Evolutionary conservation across 2,113 vertebrate genomes (phyloP).

Genomic region (Pterocles burchelli): DNA sequence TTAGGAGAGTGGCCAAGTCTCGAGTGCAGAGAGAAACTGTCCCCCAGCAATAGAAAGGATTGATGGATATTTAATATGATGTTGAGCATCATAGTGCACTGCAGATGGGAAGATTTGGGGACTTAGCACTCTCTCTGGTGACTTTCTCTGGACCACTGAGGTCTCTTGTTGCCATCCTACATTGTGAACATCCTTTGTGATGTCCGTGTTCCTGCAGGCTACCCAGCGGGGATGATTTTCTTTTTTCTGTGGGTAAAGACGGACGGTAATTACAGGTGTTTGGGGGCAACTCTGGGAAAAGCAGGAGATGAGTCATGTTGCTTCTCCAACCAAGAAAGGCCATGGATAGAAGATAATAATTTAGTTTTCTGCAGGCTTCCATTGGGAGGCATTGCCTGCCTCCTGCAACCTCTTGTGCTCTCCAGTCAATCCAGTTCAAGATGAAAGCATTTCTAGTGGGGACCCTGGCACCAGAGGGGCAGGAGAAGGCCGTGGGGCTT

Average conservation of each 20-base stretch:
- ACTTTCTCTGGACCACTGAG: neutral
- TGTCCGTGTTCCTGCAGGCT: neutral
- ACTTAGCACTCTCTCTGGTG: neutral
- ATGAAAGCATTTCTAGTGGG: neutral
- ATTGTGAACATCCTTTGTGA: accelerated
- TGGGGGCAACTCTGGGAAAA: neutral
- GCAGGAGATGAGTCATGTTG: neutral
- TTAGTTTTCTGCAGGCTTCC: neutral
- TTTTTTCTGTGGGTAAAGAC: neutral
- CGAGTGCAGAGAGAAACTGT: neutral
- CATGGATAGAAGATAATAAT: neutral
- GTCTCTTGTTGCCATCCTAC: neutral
- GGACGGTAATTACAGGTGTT: neutral
- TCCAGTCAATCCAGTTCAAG: neutral
- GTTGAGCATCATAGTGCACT: neutral
- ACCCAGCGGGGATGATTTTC: neutral
- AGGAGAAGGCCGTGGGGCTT: neutral
- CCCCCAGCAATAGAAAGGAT: neutral
- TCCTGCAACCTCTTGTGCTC: neutral
- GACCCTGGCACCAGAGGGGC: neutral
- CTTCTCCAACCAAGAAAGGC: neutral
- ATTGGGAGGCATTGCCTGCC: neutral
- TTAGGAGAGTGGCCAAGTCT: neutral
- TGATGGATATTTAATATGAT: neutral
- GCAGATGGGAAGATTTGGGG: neutral